Base-by-base conservation (phyloP, 2,888 invertebrate genomes). In the Ypsolopha sequella region DNA sequence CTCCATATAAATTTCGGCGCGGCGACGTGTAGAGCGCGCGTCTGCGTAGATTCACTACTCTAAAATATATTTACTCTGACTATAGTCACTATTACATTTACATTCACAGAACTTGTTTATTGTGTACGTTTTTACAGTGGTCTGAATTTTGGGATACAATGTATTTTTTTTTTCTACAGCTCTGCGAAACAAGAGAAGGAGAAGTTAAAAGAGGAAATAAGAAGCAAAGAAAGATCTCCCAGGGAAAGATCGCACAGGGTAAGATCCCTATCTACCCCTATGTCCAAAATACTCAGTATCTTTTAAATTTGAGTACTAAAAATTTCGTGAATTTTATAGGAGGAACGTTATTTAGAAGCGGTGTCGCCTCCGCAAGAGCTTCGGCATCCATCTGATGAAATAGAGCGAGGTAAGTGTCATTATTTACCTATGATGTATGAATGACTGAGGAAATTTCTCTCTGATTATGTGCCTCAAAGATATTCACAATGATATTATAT, bases 201-300 rank as follows among this genome's bases (percentile, higher is more conserved):
- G 51, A 87, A 89, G 60, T 89, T 79, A 60, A 89, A 91, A 64
- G 92, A 91, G 60, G 88, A 91, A 58, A 85, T 85, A 38, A 81
- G 88, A 73, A 80, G 74, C 56, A 85, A 89, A 68, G 89, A 90
- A 45, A 79, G 88, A 60, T 89, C 89, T 53, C 86, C 86, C 1
- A 70, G 84, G 63, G 85, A 86, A 57, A 66, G 85, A 60, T 70
- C 77, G 41, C 84, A 84, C 54, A 75, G 81, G 70, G 86, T 84
- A 66, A 75, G 60, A 36, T 41, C n/a, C 24, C 59, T 38, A 43
- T 7, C 45, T 51, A 48, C 8, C 14, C 24, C 24, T 24, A 24
- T 4, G 4, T 4, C 24, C 24, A 24, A 48, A 47, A 48, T 76
- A 77, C 59, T 64, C 67, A 66, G 67, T 66, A n/a, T 38, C 73